These are phyloP conservation scores for Phalangium opilio DNA, from an alignment of 2,888 invertebrate genomes.

Conservation along the genomic window DNA sequence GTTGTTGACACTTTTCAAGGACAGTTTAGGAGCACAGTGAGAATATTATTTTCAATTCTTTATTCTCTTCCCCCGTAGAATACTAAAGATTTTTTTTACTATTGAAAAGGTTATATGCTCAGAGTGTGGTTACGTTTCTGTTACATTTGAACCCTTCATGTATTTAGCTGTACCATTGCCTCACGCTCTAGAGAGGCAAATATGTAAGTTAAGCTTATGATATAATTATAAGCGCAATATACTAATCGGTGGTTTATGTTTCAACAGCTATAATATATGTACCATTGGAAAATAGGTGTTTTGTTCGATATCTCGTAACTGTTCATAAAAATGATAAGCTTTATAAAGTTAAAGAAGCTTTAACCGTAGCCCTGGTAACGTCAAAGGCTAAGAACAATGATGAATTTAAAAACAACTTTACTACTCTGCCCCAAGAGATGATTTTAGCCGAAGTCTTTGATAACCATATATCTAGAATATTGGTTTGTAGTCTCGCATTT, in stretches of 20 bases:
- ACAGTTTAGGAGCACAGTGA: slow-evolving; percentile 47
- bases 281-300: slow-evolving; percentile 32
- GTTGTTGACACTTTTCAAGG: slow-evolving; percentile 47
- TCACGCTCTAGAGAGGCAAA: slow-evolving; percentile 43
- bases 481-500: slow-evolving; percentile 39
- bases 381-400: slow-evolving; percentile 22
- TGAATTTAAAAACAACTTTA: slow-evolving; percentile 11
- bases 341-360: slow-evolving; percentile 38
- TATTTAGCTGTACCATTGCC: slow-evolving; percentile 49
- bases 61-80: no score
- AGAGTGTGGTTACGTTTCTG: slow-evolving; percentile 43
- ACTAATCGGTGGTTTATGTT: slow-evolving; percentile 7
- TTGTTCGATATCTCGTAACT: slow-evolving; percentile 39
- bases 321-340: slow-evolving; percentile 42
- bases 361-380: slow-evolving; percentile 28
- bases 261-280: slow-evolving; percentile 39
- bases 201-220: slow-evolving; percentile 31
- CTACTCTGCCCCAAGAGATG: slow-evolving; percentile 28
- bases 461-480: slow-evolving; percentile 41
- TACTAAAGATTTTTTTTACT: no score
- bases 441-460: slow-evolving; percentile 44
- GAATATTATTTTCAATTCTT: slow-evolving; percentile 19
- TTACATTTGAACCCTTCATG: slow-evolving; percentile 50
- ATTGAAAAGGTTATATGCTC: slow-evolving; percentile 42
- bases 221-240: neutral